Base-by-base conservation (phyloP, 2,888 invertebrate genomes). In the Camponotus fellah region DNA sequence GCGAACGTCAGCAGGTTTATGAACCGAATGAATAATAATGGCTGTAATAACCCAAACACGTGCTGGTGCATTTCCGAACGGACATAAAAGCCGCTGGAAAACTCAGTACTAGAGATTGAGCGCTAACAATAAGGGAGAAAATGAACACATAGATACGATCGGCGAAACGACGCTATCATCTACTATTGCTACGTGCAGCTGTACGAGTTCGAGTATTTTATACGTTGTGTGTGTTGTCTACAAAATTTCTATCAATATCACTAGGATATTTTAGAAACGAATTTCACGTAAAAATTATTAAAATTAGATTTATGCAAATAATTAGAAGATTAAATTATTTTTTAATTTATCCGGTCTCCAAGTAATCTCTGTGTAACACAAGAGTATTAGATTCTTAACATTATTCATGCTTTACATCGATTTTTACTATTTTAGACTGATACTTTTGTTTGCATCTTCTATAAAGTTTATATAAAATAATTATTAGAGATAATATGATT, bases 91-190 rank as follows among this genome's bases (percentile, higher is more conserved):
- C 60, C 32, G 49, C 53, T 66, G 56, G 71, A 74, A 86, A 84
- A 76, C 62, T 74, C 77, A 65, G 77, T 21, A 60, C 83, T 58
- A 85, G 85, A 85, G 88, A 88, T 86, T 82, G 86, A 82, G 85
- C 81, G 83, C 62, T 79, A 81, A 88, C 86, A 88, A 88, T 88
- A 86, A 88, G 88, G 69, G 72, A n/a, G 81, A 83, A 85, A 88
- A 88, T 87, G 82, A 76, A 83, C 83, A 84, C 81, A 85, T 82
- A 87, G 88, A 81, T 65, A 88, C 81, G 79, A 87, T 88, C 88
- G 86, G 81, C 75, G 86, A 85, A 89, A 87, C 85, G 80, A 46
- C 82, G 72, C 46, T 88, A 66, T 71, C 66, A 32, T 72, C 49
- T 72, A 56, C 69, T 37, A 56, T 72, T 32, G 58, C 32, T 37